Conservation (phyloP, 2,113 vertebrate genomes). For the Tympanuchus pallidicinctus region DNA sequence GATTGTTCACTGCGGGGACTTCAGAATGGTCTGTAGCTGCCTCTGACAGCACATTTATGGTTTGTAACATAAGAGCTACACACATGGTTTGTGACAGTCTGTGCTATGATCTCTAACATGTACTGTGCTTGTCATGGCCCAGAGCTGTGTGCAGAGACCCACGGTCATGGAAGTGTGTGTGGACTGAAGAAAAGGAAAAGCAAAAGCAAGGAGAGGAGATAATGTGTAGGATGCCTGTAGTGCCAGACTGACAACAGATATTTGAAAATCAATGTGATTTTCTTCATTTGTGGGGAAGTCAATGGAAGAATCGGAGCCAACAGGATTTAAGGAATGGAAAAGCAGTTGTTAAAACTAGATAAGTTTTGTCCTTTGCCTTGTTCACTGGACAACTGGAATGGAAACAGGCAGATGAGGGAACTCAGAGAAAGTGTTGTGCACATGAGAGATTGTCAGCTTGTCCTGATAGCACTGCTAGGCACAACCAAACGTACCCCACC, state of each 20-base stretch:
- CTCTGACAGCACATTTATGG: not conserved
- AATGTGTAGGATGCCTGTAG: fast-evolving
- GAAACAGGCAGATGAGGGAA: not conserved
- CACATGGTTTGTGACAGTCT: not conserved
- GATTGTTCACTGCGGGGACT: not conserved
- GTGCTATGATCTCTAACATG: fast-evolving
- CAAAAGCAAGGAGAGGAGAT: not conserved
- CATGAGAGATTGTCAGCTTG: not conserved
- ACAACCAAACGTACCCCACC: not conserved
- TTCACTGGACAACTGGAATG: fast-evolving
- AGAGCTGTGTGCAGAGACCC: not conserved
- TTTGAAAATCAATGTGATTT: not conserved
- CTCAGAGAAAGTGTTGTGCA: not conserved
- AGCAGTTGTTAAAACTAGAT: not conserved
- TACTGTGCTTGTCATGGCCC: not conserved
- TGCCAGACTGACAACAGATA: not conserved
- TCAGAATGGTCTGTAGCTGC: not conserved
- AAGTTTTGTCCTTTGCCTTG: not conserved
- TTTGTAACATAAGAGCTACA: fast-evolving
- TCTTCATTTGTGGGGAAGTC: not conserved
- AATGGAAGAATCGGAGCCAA: not conserved
- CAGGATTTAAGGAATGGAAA: not conserved
- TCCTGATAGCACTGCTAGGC: not conserved
- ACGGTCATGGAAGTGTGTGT: fast-evolving
- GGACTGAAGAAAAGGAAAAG: not conserved